Conservation (phyloP, 2,113 vertebrate genomes). For the Pavo muticus region DNA sequence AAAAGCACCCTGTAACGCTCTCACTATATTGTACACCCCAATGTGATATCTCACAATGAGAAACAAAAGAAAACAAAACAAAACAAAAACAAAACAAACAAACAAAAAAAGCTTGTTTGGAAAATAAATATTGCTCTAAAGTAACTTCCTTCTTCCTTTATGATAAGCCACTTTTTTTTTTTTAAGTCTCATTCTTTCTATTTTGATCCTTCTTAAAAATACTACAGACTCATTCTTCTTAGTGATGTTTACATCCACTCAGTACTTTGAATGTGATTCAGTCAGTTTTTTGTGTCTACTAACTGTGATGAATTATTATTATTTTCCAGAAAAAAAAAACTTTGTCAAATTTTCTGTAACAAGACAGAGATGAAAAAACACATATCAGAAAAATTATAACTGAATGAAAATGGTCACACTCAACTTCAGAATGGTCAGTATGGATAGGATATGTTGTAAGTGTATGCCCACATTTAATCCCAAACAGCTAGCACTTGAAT, state of each 20-base stretch:
- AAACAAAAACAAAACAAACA: too few species aligned
- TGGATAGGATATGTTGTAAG: background rate
- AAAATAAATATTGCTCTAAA: background rate
- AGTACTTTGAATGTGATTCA: accelerated
- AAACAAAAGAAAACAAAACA: background rate
- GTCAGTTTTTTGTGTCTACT: background rate
- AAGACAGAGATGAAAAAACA: background rate
- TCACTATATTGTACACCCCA: background rate
- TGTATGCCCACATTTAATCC: background rate
- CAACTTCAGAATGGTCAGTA: background rate
- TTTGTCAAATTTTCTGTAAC: background rate
- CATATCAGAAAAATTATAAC: background rate
- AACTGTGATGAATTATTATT: background rate
- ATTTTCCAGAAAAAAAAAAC: background rate
- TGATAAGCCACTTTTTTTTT: background rate
- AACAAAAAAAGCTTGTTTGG: background rate
- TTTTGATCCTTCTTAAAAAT: background rate
- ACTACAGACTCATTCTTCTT: background rate
- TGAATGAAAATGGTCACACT: background rate
- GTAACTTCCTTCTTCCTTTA: background rate
- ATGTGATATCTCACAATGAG: background rate
- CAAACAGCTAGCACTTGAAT: background rate
- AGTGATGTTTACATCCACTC: background rate
- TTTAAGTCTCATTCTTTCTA: background rate
- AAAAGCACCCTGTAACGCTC: background rate